Evolutionary conservation across 2,113 vertebrate genomes (phyloP).

Genomic region (Pontoporia blainvillei): DNA sequence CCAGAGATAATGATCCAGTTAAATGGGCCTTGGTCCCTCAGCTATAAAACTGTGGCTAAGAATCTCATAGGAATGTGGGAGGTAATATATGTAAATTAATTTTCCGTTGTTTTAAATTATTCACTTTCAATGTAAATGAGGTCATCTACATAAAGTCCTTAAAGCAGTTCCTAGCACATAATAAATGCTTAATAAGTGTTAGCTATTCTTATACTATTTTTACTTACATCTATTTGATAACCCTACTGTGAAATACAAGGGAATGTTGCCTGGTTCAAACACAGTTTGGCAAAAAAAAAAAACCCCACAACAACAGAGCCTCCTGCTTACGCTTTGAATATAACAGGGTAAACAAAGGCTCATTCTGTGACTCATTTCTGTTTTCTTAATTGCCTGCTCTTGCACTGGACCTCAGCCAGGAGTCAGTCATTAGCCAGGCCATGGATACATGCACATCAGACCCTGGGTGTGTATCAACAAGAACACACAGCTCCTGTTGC

Average conservation of each 20-base stretch:
- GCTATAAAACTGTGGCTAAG: constrained; percentile 34
- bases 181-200: constrained; percentile 57
- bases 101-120: constrained; percentile 49
- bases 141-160: constrained; percentile 38
- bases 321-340: constrained; percentile 28
- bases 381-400: constrained; percentile 50
- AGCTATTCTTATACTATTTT: not conserved
- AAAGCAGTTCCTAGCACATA: constrained; percentile 38
- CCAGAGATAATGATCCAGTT: not conserved
- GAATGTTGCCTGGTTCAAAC: constrained; percentile 35
- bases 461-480: not conserved
- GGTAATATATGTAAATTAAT: constrained; percentile 60
- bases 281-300: constrained; percentile 46
- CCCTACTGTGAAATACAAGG: constrained; percentile 19
- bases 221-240: constrained; percentile 29
- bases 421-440: constrained; percentile 12
- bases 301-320: not conserved
- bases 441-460: not conserved
- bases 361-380: constrained; percentile 37
- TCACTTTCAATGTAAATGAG: constrained; percentile 63
- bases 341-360: constrained; percentile 42
- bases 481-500: constrained; percentile 34
- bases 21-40: not conserved
- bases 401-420: constrained; percentile 45
- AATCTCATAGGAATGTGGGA: constrained; percentile 12